These are phyloP conservation scores for Sycon ciliatum DNA, from an alignment of 37 sponge, comb jelly and placozoan genomes.

Conservation along the genomic window DNA sequence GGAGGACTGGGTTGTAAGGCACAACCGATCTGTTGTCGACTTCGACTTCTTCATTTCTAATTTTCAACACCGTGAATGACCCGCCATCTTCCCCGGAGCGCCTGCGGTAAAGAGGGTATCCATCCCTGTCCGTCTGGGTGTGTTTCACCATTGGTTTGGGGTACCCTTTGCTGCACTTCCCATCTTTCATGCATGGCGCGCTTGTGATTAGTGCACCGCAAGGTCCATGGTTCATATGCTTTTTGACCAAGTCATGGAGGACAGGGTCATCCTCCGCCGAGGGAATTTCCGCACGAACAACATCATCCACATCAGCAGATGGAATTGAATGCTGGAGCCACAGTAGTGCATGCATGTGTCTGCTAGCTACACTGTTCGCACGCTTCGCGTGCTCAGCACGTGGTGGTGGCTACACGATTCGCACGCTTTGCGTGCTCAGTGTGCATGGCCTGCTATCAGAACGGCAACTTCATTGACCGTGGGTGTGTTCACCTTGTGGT, in stretches of 20 bases:
- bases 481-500: no score
- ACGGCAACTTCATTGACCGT: no score
- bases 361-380: no score
- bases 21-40: slow-evolving; percentile 53
- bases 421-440: no score
- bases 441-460: no score
- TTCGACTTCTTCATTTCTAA: no score
- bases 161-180: slow-evolving; percentile 32
- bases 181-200: slow-evolving; percentile 45
- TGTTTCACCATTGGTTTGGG: slow-evolving; percentile 25
- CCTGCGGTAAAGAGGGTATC: slow-evolving; percentile 36
- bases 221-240: slow-evolving; percentile 12
- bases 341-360: no score
- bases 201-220: slow-evolving; percentile 22
- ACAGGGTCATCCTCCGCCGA: no score
- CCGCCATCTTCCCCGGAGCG: slow-evolving; percentile 37
- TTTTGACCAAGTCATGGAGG: neutral
- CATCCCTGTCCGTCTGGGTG: slow-evolving; percentile 28
- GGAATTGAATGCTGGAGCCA: no score
- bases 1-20: slow-evolving; percentile 37
- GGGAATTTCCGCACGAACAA: slow-evolving; percentile 2
- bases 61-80: no score
- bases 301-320: neutral
- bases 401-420: no score
- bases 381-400: no score